These are phyloP conservation scores for Pyrgilauda ruficollis DNA, from an alignment of 2,113 vertebrate species.

Conservation along the genomic window DNA sequence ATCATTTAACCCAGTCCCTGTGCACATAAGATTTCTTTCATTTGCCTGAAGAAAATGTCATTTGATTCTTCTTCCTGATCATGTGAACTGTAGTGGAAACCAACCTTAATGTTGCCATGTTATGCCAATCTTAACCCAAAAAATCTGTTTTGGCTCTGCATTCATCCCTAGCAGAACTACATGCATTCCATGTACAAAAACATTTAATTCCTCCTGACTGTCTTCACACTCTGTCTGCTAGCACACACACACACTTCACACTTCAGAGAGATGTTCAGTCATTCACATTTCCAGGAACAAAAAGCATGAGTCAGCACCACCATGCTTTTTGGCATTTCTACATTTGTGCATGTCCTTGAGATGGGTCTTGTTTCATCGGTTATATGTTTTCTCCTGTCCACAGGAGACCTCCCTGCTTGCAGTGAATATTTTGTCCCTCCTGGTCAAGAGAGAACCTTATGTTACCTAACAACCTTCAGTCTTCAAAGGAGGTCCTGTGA, in stretches of 20 bases:
- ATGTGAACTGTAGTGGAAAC: neutral
- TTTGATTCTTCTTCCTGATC: neutral
- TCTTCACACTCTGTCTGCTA: neutral
- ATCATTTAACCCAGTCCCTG: neutral
- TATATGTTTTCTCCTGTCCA: neutral
- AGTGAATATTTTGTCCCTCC: neutral
- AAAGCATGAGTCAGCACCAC: neutral
- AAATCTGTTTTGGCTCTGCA: neutral
- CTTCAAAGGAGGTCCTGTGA: neutral
- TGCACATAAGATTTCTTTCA: neutral
- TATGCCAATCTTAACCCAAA: rapidly evolving
- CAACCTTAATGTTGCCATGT: neutral
- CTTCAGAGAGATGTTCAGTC: neutral
- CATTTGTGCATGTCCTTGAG: neutral
- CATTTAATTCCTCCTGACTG: neutral
- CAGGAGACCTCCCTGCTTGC: neutral
- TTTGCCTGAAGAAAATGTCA: neutral
- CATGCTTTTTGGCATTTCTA: neutral
- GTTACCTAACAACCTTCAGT: neutral
- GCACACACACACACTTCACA: neutral
- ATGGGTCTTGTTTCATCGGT: neutral
- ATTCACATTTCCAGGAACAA: neutral
- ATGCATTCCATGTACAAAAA: neutral
- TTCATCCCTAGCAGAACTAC: neutral
- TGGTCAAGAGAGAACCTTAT: neutral